A percentile compares a stretch with the other conserved stretches of the same genome.
phyloP scores from a whole-genome alignment of 2,797 vertebrate species.

The Typhlichthys subterraneus region DNA sequence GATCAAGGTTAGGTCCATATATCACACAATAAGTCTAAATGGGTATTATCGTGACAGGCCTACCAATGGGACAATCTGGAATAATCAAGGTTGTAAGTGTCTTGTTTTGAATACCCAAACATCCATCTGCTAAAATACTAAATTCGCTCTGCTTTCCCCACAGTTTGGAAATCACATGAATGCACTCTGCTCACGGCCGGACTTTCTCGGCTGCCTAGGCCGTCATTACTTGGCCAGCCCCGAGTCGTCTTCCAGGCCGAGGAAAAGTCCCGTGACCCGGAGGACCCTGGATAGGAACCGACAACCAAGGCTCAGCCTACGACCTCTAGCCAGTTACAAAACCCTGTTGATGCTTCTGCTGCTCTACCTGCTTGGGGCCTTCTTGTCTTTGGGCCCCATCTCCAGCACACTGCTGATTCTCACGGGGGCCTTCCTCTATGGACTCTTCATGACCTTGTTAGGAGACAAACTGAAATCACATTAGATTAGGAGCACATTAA shows the following conservation, averaged over 20 bases:
- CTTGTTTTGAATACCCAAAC: no score
- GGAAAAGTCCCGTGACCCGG: constrained; percentile 64
- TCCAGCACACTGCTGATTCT: constrained; percentile 80
- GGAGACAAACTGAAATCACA: constrained; percentile 80
- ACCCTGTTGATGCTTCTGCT: constrained; percentile 80
- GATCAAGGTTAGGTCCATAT: no score
- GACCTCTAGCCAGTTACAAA: constrained; percentile 88
- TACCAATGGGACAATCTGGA: no score
- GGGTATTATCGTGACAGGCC: no score
- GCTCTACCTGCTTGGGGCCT: constrained; percentile 75
- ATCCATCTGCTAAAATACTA: no score
- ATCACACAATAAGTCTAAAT: no score
- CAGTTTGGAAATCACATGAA: constrained; percentile 87
- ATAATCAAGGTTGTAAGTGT: no score
- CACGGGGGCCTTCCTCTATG: constrained; percentile 75
- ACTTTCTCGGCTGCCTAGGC: constrained; percentile 85
- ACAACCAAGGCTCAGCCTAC: constrained; percentile 84
- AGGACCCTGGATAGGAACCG: constrained; percentile 24
- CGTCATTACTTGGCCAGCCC: constrained; percentile 81
- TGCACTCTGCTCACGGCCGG: constrained; percentile 82
- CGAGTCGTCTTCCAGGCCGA: constrained; percentile 1
- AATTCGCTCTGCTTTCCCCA: neutral
- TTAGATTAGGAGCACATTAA: constrained; percentile 23
- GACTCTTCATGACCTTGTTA: constrained; percentile 77
- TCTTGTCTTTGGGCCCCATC: constrained; percentile 78